A percentile compares a stretch with the other conserved stretches of the same genome.
Conservation (phyloP, 2,113 vertebrate species). For the Azemiops feae region DNA sequence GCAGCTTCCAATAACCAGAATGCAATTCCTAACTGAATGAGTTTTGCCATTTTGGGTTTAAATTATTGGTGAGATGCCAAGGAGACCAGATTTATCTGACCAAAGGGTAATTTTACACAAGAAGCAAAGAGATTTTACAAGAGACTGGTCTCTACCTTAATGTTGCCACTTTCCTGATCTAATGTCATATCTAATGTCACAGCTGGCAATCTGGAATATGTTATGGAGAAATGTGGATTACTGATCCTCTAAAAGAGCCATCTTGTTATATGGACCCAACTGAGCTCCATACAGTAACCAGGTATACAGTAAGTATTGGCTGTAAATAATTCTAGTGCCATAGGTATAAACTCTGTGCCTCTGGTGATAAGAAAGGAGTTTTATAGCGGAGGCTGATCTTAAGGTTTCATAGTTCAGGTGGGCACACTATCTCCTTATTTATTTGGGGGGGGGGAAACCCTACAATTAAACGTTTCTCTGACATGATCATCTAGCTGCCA, state of each 20-base stretch:
- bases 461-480: neutral
- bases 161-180: neutral
- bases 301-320: neutral
- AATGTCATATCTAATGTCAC: neutral
- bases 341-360: neutral
- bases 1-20: neutral
- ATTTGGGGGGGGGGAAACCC: neutral
- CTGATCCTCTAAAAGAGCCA: neutral
- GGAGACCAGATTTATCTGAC: neutral
- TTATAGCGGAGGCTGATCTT: neutral
- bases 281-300: neutral
- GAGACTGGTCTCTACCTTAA: neutral
- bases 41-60: neutral
- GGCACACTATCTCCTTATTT: neutral
- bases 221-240: neutral
- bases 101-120: neutral
- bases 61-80: neutral
- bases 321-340: neutral
- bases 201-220: neutral
- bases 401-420: neutral
- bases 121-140: neutral
- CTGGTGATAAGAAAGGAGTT: neutral
- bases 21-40: neutral
- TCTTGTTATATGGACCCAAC: neutral
- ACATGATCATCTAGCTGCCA: neutral